Conservation (phyloP, 2,113 vertebrate genomes). For the Dicentrarchus labrax region DNA sequence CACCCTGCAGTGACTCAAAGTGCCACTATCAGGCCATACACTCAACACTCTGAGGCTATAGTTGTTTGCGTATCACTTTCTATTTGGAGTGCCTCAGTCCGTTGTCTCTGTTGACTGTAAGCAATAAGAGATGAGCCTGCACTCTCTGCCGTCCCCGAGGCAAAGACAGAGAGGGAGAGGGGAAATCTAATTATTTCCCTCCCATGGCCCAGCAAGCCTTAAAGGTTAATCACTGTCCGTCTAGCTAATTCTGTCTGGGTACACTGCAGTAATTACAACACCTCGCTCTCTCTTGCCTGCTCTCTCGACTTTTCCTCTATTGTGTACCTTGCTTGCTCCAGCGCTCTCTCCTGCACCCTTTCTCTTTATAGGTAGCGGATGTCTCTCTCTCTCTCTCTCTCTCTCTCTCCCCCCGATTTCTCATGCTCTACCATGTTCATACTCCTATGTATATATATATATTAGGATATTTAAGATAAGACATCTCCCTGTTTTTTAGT, state of each 20-base stretch:
- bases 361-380: conserved; percentile 17
- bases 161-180: conserved; percentile 42
- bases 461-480: background rate
- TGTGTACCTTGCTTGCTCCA: conserved; percentile 46
- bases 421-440: background rate
- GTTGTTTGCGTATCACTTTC: conserved; percentile 52
- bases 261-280: conserved; percentile 78
- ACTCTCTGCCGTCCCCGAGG: conserved; percentile 27
- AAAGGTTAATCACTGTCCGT: conserved; percentile 86
- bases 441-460: background rate
- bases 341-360: conserved; percentile 5
- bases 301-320: conserved; percentile 9
- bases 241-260: conserved; percentile 75
- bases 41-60: conserved; percentile 7
- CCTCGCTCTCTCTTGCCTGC: conserved; percentile 32
- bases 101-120: conserved; percentile 60
- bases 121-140: conserved; percentile 56
- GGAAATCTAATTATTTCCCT: conserved; percentile 83
- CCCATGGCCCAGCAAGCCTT: conserved; percentile 77
- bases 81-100: conserved; percentile 40
- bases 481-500: background rate
- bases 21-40: background rate
- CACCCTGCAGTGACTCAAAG: conserved; percentile 15
- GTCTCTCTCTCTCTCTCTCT: conserved; percentile 6
- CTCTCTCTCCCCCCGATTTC: background rate